A percentile compares a stretch with the other conserved stretches of the same genome.
These are phyloP conservation scores for Hyposoter didymator DNA, from an alignment of 2,888 invertebrate species.

Conservation along the genomic window DNA sequence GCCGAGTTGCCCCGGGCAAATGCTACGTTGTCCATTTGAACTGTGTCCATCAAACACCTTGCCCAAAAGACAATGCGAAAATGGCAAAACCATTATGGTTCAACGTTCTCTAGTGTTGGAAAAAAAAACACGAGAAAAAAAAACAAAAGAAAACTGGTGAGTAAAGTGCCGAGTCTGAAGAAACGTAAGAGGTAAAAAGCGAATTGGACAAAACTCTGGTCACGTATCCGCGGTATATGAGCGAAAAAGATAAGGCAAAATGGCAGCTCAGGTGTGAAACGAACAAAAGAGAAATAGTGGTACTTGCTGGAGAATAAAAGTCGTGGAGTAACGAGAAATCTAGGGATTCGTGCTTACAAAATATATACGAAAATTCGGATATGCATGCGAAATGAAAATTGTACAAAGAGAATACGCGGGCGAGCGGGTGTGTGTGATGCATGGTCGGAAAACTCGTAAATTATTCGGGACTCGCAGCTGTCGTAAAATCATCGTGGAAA, in stretches of 20 bases:
- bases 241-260: conserved; percentile 22
- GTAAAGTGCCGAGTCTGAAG: conserved; percentile 6
- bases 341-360: conserved; percentile 49
- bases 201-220: conserved; percentile 1
- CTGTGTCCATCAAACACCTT: too few species aligned
- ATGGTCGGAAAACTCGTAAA: conserved; percentile 64
- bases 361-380: conserved; percentile 37
- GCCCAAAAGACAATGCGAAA: conserved; percentile 38
- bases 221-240: conserved; percentile 11
- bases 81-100: background rate
- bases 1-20: too few species aligned
- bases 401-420: conserved; percentile 26
- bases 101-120: conserved; percentile 16
- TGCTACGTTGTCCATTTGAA: too few species aligned
- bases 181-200: background rate
- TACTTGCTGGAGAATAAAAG: conserved; percentile 27
- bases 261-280: conserved; percentile 55
- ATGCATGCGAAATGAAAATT: conserved; percentile 15
- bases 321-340: conserved; percentile 24
- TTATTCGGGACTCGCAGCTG: conserved; percentile 68
- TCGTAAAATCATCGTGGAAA: conserved; percentile 69
- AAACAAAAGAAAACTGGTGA: background rate
- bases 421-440: conserved; percentile 49
- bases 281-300: background rate
- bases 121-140: background rate